Evolutionary conservation across 2,797 vertebrate species (phyloP), one percentile per base, ranked within the genome.

Genomic region (Strix occidentalis): DNA sequence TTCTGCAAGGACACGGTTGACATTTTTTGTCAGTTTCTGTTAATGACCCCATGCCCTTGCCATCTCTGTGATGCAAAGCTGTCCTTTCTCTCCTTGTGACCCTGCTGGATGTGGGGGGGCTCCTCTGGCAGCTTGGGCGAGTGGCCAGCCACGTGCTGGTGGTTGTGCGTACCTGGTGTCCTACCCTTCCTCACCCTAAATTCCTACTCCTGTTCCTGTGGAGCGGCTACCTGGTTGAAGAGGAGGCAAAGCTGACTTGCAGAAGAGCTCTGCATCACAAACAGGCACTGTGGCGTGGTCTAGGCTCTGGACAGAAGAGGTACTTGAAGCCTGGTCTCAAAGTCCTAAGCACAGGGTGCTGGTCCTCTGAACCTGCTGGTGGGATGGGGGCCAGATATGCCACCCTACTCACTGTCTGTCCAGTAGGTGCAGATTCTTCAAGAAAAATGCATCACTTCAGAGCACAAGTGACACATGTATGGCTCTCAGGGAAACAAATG

Each of bases 61-160:
- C 19, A 33, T 64, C 6, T 5, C 53, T 3, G 15, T 31, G 33
- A n/a, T 68, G 50, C 48, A 72, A 50, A 35, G 28, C 11, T 87
- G 24, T 72, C 0, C 1, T 69, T 80, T 85, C 33, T 58, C n/a
- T 93, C 41, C 19, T 35, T 91, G 71, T 69, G 46, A 69, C 28
- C 46, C 72, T 26, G 19, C 26, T 58, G 64, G 58, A 24, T 78
- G 29, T 2, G 2, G 37, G 29, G 23, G 20, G 13, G 4, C 26
- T 70, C 33, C 23, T 65, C 53, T 0, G 0, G 9, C 35, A 66
- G 17, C 25, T 28, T 17, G 25, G 50, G 41, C 13, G 0, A 0
- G 37, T 48, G 41, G 31, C 64, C 29, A 46, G 29, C 26, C 1
- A 2, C 18, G 18, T 1, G 5, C 10, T 3, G 3, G 6, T 33